Base-by-base conservation (phyloP, 2,113 vertebrate genomes). In the Zapus hudsonius region DNA sequence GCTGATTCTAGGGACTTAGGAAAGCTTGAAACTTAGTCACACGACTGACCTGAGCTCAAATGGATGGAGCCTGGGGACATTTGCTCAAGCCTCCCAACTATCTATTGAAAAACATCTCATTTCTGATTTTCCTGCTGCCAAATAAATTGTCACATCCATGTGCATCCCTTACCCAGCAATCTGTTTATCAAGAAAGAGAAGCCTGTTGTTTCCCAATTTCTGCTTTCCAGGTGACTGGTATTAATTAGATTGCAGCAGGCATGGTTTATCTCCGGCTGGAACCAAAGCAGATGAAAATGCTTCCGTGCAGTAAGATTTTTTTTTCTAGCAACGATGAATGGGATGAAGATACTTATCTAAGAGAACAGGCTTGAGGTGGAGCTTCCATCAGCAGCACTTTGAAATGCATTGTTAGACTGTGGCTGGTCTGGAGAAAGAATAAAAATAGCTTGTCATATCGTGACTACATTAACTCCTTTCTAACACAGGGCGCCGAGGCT, bases 191-290 rank as follows among this genome's bases (percentile, higher is more conserved):
- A 97, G 95, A 96, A 97, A 97, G 95, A 94, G 96, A 97, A 97
- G 97, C 70, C 95, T 74, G 91, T 93, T 98, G 97, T 97, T 89
- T 96, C 97, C 96, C 97, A 91, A 79, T 96, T 97, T 97, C 92
- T 97, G 73, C 96, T 98, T 97, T 97, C 93, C 95, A 96, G 96
- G 90, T 97, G 97, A 97, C 96, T 98, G 97, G 96, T 98, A 98
- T 98, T 98, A 98, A 98, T 98, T 98, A 98, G 96, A 96, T 97
- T 98, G 96, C 94, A 97, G 97, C 96, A 97, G 96, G 96, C 93
- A 89, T 2, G 0, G 97, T 98, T 98, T 98, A 98, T 98, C 97
- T 98, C 97, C 87, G 94, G 96, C 96, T 95, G 96, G 97, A 98
- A 97, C 96, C 96, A 97, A 97, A 96, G 97, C 92, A 96, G 95